These are phyloP conservation scores for Melopsittacus undulatus DNA, from an alignment of 2,797 vertebrate species.

Conservation along the genomic window DNA sequence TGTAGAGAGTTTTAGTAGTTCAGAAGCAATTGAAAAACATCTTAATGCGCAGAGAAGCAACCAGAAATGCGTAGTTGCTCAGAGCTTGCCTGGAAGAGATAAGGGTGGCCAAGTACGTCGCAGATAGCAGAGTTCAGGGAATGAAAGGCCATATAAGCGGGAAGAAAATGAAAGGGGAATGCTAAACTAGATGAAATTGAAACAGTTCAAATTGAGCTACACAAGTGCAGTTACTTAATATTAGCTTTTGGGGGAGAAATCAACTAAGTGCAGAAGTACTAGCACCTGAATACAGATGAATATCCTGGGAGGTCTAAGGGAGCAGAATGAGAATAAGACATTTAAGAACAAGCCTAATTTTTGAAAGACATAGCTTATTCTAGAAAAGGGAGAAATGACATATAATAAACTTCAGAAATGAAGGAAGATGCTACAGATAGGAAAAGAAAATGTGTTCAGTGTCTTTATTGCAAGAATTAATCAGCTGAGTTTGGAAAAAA, in stretches of 20 bases:
- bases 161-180: conserved; percentile 44
- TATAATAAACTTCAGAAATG: not conserved
- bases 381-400: not conserved
- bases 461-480: not conserved
- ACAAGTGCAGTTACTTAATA: not conserved
- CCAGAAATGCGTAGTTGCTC: conserved; percentile 44
- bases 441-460: not conserved
- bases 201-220: not conserved
- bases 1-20: not conserved
- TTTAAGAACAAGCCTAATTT: not conserved
- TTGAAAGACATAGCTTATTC: not conserved
- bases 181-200: not conserved
- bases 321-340: not conserved
- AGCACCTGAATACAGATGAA: not conserved
- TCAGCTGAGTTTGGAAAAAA: not conserved
- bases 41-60: not conserved
- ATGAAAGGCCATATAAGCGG: not conserved
- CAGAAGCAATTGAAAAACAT: not conserved
- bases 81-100: conserved; percentile 58
- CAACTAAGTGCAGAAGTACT: not conserved
- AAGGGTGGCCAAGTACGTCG: conserved; percentile 28
- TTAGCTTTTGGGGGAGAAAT: not conserved
- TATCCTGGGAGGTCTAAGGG: not conserved
- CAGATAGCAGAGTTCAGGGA: conserved; percentile 66
- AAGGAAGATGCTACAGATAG: not conserved